Evolutionary conservation across 2,113 vertebrate species (phyloP).

Genomic region (Larimichthys crocea): DNA sequence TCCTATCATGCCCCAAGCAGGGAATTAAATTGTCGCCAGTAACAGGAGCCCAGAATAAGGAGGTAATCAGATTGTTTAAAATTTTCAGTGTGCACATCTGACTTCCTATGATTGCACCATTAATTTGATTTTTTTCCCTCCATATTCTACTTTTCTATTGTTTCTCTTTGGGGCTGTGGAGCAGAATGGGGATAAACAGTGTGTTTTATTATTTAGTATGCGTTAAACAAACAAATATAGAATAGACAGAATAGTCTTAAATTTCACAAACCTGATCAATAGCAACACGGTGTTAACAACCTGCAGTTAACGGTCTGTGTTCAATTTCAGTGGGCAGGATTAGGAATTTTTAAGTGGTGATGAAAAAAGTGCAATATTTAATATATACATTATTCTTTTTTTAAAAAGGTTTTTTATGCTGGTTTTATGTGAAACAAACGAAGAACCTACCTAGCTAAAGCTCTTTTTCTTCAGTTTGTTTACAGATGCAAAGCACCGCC

Average conservation of each 20-base stretch:
- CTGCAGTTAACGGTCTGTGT: slow-evolving; percentile 31
- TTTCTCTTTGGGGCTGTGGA: slow-evolving; percentile 28
- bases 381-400: slow-evolving; percentile 54
- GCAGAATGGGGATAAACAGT: slow-evolving; percentile 38
- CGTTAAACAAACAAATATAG: slow-evolving; percentile 15
- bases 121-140: neutral
- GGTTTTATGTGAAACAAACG: slow-evolving; percentile 41
- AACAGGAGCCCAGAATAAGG: neutral
- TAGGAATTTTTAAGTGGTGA: slow-evolving; percentile 76
- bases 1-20: slow-evolving; percentile 23
- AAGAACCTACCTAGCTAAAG: slow-evolving; percentile 35
- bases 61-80: slow-evolving; percentile 6
- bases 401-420: slow-evolving; percentile 15
- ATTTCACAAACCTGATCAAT: slow-evolving; percentile 12
- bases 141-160: neutral
- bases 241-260: neutral
- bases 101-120: slow-evolving; percentile 16
- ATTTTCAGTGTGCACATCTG: slow-evolving; percentile 15
- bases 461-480: slow-evolving; percentile 43
- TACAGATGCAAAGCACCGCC: slow-evolving; percentile 49
- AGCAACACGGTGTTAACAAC: slow-evolving; percentile 23
- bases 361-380: slow-evolving; percentile 90
- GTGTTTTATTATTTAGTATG: slow-evolving; percentile 13
- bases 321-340: slow-evolving; percentile 46
- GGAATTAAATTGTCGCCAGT: slow-evolving; percentile 12